Conservation (phyloP, 2,113 vertebrate genomes). For the Oreochromis spilurus region DNA sequence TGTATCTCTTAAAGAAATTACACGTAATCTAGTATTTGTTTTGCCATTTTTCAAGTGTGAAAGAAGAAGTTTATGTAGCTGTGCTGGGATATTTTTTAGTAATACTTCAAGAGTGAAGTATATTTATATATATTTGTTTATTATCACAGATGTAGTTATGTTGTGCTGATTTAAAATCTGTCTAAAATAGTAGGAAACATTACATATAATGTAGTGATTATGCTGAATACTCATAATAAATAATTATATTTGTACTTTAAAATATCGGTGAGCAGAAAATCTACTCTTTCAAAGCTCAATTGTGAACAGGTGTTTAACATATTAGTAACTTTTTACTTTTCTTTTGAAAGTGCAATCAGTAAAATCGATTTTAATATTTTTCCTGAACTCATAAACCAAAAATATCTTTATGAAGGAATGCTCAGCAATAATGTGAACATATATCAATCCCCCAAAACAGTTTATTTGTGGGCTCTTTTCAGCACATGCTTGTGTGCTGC, state of each 20-base stretch:
- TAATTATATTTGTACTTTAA: neutral
- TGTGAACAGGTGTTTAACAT: neutral
- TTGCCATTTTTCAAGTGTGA: neutral
- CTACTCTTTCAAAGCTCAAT: neutral
- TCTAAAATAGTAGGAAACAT: neutral
- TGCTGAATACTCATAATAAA: neutral
- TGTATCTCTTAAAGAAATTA: neutral
- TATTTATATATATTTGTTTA: neutral
- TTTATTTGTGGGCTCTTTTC: neutral
- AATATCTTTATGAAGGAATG: neutral
- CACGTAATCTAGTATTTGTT: neutral
- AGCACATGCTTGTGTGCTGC: neutral
- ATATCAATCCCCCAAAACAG: neutral
- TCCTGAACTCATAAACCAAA: neutral
- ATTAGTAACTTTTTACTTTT: neutral
- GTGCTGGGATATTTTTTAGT: neutral
- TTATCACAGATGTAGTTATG: neutral
- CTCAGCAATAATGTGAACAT: neutral
- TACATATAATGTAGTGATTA: neutral
- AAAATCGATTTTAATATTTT: neutral
- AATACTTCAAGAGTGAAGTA: neutral
- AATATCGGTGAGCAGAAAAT: neutral
- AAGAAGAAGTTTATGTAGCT: neutral
- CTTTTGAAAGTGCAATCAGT: neutral
- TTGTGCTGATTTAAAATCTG: neutral